Base-by-base conservation (phyloP, 2,113 vertebrate genomes). In the Ciconia stormi region DNA sequence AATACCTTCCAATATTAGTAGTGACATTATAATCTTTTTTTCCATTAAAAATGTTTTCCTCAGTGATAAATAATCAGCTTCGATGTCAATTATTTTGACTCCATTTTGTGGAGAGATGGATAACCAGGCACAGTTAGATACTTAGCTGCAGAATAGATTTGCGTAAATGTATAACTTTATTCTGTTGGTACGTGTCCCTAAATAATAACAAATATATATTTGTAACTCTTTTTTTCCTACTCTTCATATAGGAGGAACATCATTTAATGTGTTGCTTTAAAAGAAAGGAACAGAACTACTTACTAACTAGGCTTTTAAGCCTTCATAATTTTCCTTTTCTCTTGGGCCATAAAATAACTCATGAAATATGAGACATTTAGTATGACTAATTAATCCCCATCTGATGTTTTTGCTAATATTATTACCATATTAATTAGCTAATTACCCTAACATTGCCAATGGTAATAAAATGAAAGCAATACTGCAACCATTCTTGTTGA, bases 341-440 rank as follows among this genome's bases (percentile, higher is more conserved):
- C 80, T 94, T 97, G 83, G 82, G 93, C 70, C 67, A 86, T 97
- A 96, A 96, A 94, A 93, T 93, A 97, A 94, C 87, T 96, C 82
- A 95, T 90, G 93, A 94, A 94, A 97, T 94, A 95, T 89, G 59
- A 92, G 90, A 91, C 36, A 95, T 96, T 95, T 97, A 95, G 81
- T 88, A 97, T 97, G 76, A 97, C 81, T 97, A 97, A 97, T 95
- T 97, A 97, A 96, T 96, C 81, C 55, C 69, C 83, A 87, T 97
- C 85, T 97, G 92, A 96, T 96, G 55, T 85, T 89, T 96, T 87
- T 87, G 78, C 79, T 97, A 96, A 94, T 97, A 97, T 94, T 97
- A 97, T 97, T 96, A 87, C 79, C 84, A 96, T 96, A 96, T 96
- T 97, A 97, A 98, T 98, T 98, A 97, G 70, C 61, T 97, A 97